These are phyloP conservation scores for Melieria picta DNA, from an alignment of 2,888 invertebrate genomes.

Conservation along the genomic window DNA sequence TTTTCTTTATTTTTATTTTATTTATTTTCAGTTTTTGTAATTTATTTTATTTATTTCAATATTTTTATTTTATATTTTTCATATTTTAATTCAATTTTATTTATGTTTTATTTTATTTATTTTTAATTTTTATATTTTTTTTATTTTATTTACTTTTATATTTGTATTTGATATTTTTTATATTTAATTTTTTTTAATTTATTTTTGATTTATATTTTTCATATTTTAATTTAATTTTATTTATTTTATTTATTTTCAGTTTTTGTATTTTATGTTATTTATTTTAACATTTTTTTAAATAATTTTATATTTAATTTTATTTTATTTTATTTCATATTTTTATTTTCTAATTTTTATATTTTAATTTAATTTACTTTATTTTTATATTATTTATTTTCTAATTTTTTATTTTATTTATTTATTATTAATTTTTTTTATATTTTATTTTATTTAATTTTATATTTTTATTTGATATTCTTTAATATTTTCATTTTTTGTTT, in stretches of 20 bases:
- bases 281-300: neutral
- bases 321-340: neutral
- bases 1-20: neutral
- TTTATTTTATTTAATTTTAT: no score
- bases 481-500: no score
- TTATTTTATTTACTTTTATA: neutral
- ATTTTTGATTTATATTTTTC: neutral
- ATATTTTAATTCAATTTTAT: neutral
- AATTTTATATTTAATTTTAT: neutral
- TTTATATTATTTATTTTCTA: no score
- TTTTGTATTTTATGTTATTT: neutral
- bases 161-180: neutral
- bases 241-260: neutral
- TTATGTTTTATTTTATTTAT: neutral
- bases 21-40: no score
- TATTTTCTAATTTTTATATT: no score
- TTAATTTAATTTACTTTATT: no score
- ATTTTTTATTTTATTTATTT: no score
- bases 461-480: no score
- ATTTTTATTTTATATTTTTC: conserved; percentile 7
- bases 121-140: neutral
- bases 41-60: neutral
- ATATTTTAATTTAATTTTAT: neutral
- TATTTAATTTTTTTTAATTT: conserved; percentile 4
- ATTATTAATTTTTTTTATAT: no score